Conservation (phyloP, 2,797 vertebrate species). For the Clarias fuscus region DNA sequence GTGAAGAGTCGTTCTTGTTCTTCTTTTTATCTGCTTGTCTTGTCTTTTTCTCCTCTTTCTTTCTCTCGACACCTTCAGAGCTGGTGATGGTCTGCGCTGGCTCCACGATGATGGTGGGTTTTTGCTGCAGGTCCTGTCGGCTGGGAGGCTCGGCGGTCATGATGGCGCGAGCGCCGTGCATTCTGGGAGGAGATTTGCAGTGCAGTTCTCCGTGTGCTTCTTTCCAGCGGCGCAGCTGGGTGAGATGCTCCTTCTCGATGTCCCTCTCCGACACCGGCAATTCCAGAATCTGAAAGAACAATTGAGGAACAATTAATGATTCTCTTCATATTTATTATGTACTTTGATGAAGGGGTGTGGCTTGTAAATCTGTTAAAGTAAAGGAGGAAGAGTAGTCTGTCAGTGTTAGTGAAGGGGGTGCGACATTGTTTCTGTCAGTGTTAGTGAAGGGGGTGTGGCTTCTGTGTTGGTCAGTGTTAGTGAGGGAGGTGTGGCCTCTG, state of each 20-base stretch:
- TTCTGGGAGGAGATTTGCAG: constrained; percentile 85
- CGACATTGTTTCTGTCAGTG: not conserved
- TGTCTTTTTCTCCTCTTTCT: not conserved
- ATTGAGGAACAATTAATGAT: not conserved
- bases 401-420: not conserved
- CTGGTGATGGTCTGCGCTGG: constrained; percentile 44
- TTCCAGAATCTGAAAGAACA: constrained; percentile 79
- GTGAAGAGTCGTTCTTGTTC: constrained; percentile 26
- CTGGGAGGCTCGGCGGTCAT: constrained; percentile 83
- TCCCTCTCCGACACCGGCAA: constrained; percentile 86
- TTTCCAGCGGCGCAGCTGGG: constrained; percentile 90
- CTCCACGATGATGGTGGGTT: constrained; percentile 84
- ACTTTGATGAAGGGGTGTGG: not conserved
- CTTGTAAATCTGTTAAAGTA: not conserved
- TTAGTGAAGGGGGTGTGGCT: not conserved
- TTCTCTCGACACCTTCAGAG: not conserved
- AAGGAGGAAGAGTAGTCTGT: not conserved
- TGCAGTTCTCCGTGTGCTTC: constrained; percentile 85
- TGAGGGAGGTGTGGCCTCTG: not conserved
- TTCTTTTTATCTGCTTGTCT: constrained; percentile 11
- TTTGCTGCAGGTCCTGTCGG: constrained; percentile 79
- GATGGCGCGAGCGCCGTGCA: constrained; percentile 95
- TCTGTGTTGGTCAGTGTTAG: not conserved
- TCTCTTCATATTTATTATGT: not conserved
- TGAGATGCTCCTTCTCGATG: constrained; percentile 89